Conservation (phyloP, 2,113 vertebrate species). For the Pelvicachromis taeniatus region DNA sequence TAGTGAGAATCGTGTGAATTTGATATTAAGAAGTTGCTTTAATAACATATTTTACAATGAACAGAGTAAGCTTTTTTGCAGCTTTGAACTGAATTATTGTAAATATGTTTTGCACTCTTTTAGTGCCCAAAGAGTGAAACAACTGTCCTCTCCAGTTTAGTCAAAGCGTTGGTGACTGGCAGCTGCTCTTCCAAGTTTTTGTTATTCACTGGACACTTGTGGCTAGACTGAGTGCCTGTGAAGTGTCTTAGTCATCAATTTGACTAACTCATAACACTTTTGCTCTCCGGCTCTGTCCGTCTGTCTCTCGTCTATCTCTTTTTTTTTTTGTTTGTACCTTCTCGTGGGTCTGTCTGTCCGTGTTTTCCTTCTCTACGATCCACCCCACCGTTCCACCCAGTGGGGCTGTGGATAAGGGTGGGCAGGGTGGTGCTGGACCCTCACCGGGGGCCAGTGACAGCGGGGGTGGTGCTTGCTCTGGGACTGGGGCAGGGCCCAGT, state of each 20-base stretch:
- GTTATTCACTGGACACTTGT: slow-evolving; percentile 1
- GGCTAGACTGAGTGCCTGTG: not conserved
- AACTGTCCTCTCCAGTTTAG: not conserved
- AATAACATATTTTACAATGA: not conserved
- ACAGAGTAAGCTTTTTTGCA: not conserved
- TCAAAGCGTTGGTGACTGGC: not conserved
- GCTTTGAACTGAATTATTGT: not conserved
- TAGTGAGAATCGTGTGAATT: not conserved
- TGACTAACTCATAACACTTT: slow-evolving; percentile 63
- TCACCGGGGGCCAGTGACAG: slow-evolving; percentile 85
- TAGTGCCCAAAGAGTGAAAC: not conserved
- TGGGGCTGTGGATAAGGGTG: slow-evolving; percentile 89
- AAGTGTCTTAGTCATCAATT: slow-evolving; percentile 5
- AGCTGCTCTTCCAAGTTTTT: not conserved
- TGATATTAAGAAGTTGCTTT: not conserved
- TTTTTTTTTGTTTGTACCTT: slow-evolving; percentile 30
- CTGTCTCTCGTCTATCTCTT: slow-evolving; percentile 66
- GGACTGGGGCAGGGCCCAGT: slow-evolving; percentile 82
- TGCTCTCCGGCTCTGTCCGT: slow-evolving; percentile 58
- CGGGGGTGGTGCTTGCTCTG: slow-evolving; percentile 69
- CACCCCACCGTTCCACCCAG: slow-evolving; percentile 68
- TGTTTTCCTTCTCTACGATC: slow-evolving; percentile 49
- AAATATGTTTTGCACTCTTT: not conserved
- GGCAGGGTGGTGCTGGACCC: slow-evolving; percentile 79
- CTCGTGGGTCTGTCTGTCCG: slow-evolving; percentile 54